phyloP scores from a whole-genome alignment of 2,888 invertebrate genomes.

The Lepas anatifera region DNA sequence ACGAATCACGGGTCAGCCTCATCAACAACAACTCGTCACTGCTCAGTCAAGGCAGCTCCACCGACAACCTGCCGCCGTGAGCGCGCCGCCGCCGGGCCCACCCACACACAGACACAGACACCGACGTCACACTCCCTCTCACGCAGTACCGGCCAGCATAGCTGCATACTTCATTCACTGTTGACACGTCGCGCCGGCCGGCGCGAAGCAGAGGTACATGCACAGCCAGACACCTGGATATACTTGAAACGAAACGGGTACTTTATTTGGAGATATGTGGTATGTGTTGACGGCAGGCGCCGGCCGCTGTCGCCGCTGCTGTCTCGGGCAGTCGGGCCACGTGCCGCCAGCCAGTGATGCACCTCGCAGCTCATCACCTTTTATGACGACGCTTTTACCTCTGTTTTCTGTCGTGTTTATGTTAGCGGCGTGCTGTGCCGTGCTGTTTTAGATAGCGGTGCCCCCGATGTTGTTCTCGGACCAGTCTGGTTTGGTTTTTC shows the following conservation, averaged over 20 bases:
- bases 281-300: not conserved
- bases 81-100: not conserved
- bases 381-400: slow-evolving; percentile 4
- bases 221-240: not conserved
- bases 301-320: not conserved
- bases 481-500: not conserved
- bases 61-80: not conserved
- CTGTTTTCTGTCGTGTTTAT: slow-evolving; percentile 8
- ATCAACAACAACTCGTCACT: slow-evolving; percentile 7
- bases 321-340: not conserved
- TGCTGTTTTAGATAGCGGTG: not conserved
- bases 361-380: not conserved
- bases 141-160: too few relatives aligned
- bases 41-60: not conserved
- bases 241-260: slow-evolving; percentile 8
- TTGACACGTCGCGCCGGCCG: too few relatives aligned
- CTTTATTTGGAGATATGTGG: slow-evolving; percentile 6
- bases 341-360: not conserved
- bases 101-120: too few relatives aligned
- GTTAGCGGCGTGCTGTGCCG: not conserved
- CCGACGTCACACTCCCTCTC: too few relatives aligned
- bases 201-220: too few relatives aligned
- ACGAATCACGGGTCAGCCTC: not conserved
- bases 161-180: too few relatives aligned
- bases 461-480: not conserved